Conservation (phyloP, 2,888 invertebrate genomes). For the Microplitis deprimator region DNA sequence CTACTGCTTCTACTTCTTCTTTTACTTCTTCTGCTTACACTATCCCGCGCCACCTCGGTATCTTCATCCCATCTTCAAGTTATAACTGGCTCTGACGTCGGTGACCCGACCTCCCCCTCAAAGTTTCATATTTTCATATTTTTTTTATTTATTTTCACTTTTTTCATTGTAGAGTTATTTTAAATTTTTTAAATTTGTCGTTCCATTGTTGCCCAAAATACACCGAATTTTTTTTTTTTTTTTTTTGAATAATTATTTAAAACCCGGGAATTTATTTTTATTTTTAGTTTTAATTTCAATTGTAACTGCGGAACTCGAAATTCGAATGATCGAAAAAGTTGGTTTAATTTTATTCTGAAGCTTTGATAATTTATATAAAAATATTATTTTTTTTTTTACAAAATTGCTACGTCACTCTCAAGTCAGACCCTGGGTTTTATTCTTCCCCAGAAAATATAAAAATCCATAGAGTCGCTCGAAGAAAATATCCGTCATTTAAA, state of each 20-base stretch:
- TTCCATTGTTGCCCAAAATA: constrained; percentile 20
- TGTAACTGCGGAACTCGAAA: too few species aligned
- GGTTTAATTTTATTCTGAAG: neutral
- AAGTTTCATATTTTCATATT: constrained; percentile 12
- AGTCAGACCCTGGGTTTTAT: constrained; percentile 14
- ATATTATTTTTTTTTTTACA: constrained; percentile 18
- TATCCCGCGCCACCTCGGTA: constrained; percentile 36
- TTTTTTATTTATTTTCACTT: constrained; percentile 13
- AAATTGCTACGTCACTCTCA: constrained; percentile 31
- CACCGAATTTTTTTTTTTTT: neutral
- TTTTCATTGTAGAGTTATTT: constrained; percentile 13
- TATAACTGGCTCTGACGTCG: constrained; percentile 60
- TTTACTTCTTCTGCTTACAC: constrained; percentile 30
- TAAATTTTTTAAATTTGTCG: constrained; percentile 39
- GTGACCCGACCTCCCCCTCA: constrained; percentile 55
- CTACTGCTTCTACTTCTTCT: constrained; percentile 31
- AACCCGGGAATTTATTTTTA: neutral
- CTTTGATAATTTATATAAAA: neutral
- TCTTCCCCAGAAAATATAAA: constrained; percentile 59
- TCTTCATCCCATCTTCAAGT: constrained; percentile 58
- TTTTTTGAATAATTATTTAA: constrained; percentile 3
- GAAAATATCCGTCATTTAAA: constrained; percentile 71
- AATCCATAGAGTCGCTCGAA: constrained; percentile 66
- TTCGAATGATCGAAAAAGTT: too few species aligned
- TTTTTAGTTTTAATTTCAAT: too few species aligned